Base-by-base conservation (phyloP, 2,888 invertebrate genomes). In the Chrysina gloriosa region DNA sequence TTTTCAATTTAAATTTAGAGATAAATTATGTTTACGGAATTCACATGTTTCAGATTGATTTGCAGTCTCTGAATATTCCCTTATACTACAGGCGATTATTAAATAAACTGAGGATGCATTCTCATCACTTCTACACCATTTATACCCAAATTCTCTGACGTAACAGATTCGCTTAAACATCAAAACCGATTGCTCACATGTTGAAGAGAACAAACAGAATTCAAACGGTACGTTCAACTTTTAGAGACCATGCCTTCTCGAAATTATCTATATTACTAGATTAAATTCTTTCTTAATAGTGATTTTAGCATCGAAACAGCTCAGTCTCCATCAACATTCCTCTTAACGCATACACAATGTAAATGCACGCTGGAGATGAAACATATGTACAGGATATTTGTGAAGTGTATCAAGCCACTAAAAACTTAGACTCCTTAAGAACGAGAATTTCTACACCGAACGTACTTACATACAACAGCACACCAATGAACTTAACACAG, bases 301-400 rank as follows among this genome's bases (percentile, higher is more conserved):
- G 58, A 61, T 61, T 61, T 61, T 61, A 61, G 42, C 58, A 42
- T 61, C 27, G 42, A 42, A 61, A 61, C 42, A 42, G 58, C 45
- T 61, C 42, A 42, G 58, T 61, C 25, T 42, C 58, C 58, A 61
- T 61, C 58, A 61, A 61, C 58, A 61, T 61, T 61, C 58, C 58
- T 61, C 39, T 61, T 61, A 61, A 61, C 16, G 39, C 42, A 31
- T 19, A 31, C 52, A 31, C 16, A 7, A 31, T 16, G 16, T 31
- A 52, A 6, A 19, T 19, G 16, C 31, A 42, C 19, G 42, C 5
- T 61, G 58, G 58, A 61, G 58, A 61, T 61, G 58, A 61, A 61
- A 61, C 58, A 61, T 27, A 61, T 61, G 58, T 21, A 61, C 58
- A 61, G 58, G 58, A 61, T 61, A 61, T 45, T 61, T 52, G 50